Conservation (phyloP, 1,140 invertebrate species). For the Holcopasites calliopsidis region DNA sequence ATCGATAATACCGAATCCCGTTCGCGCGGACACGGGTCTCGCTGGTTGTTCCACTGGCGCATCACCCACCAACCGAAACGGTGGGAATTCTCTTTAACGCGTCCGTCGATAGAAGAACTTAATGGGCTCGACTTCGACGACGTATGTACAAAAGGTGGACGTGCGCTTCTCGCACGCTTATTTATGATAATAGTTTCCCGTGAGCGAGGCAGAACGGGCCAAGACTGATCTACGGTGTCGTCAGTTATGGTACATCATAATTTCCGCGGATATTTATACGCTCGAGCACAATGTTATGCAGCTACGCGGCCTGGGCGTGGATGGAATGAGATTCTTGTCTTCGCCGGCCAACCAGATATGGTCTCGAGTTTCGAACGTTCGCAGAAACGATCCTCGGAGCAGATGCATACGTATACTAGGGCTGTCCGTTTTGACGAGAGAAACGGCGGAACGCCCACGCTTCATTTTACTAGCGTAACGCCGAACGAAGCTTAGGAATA, state of each 20-base stretch:
- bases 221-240: slow-evolving; percentile 55
- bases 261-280: slow-evolving; percentile 54
- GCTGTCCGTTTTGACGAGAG: neutral
- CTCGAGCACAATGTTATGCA: slow-evolving; percentile 47
- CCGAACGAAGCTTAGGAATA: neutral
- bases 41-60: slow-evolving; percentile 31
- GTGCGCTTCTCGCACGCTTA: slow-evolving; percentile 26
- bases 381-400: slow-evolving; percentile 40
- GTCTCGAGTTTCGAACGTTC: slow-evolving; percentile 60
- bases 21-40: neutral
- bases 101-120: slow-evolving; percentile 68
- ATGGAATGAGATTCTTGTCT: slow-evolving; percentile 58
- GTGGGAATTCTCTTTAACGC: slow-evolving; percentile 72
- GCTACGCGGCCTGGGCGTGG: slow-evolving; percentile 45
- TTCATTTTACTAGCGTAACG: neutral
- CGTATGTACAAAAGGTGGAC: slow-evolving; percentile 38
- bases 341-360: slow-evolving; percentile 40
- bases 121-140: slow-evolving; percentile 66
- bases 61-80: slow-evolving; percentile 69
- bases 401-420: slow-evolving; percentile 30
- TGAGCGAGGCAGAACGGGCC: slow-evolving; percentile 21
- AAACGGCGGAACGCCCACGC: slow-evolving; percentile 6
- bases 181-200: slow-evolving; percentile 54
- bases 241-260: slow-evolving; percentile 62
- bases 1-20: slow-evolving; percentile 63